These are phyloP conservation scores for Trachymyrmex cornetzi DNA, from an alignment of 1,140 invertebrate species.

Conservation along the genomic window DNA sequence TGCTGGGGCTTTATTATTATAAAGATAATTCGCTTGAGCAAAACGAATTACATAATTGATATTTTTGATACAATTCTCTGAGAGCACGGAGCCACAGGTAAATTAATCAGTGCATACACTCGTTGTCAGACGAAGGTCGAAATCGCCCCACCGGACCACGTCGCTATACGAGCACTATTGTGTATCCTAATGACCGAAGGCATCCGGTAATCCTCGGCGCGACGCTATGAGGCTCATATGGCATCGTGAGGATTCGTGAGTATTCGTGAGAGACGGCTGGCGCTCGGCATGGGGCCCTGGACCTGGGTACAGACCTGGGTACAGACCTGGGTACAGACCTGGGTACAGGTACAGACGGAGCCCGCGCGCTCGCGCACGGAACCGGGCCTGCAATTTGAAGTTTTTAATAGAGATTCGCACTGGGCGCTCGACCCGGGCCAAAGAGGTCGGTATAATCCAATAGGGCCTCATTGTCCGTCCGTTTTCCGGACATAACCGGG, in stretches of 20 bases:
- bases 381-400: slow-evolving; percentile 76
- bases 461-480: slow-evolving; percentile 83
- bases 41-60: neutral
- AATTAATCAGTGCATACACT: too few species aligned
- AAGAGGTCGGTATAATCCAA: slow-evolving; percentile 84
- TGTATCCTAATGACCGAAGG: slow-evolving; percentile 25
- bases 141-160: neutral
- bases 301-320: neutral
- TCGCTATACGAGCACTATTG: neutral
- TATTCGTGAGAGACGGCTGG: neutral
- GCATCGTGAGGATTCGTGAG: neutral
- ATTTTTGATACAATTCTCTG: neutral
- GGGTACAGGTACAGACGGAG: neutral
- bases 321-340: neutral
- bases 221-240: too few species aligned
- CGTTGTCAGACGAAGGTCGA: neutral
- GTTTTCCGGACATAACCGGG: slow-evolving; percentile 74
- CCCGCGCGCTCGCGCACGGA: neutral
- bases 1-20: neutral
- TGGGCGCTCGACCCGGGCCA: slow-evolving; percentile 76
- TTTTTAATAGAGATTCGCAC: slow-evolving; percentile 84
- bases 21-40: neutral
- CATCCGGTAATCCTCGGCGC: slow-evolving; percentile 37
- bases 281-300: neutral
- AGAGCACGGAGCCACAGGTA: neutral